Conservation (phyloP, 92 coral and sea anemone species). For the Epizoanthus fatuus region DNA sequence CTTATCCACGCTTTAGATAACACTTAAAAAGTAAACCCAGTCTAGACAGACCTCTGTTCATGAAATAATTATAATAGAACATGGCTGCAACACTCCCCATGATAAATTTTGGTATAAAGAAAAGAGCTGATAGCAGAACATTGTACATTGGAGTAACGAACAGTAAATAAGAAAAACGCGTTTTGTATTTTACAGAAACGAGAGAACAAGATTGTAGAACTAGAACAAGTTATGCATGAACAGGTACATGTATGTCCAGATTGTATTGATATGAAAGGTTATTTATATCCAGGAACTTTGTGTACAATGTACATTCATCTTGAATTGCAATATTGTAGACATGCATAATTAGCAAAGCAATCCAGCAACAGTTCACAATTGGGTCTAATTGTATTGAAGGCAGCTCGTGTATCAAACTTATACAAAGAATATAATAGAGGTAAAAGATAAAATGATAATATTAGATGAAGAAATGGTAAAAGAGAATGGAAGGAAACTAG, state of each 20-base stretch:
- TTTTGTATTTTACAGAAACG: slow-evolving; percentile 41
- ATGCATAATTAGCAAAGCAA: slow-evolving; percentile 24
- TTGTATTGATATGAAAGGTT: neutral
- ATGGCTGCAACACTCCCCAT: too few relatives aligned
- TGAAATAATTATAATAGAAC: too few relatives aligned
- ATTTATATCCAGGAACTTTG: too few relatives aligned
- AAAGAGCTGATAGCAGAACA: neutral
- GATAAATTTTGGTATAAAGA: too few relatives aligned
- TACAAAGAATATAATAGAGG: neutral
- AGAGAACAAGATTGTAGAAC: slow-evolving; percentile 56
- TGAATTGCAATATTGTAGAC: too few relatives aligned
- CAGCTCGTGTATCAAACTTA: too few relatives aligned
- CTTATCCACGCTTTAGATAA: too few relatives aligned
- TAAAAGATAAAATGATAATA: slow-evolving; percentile 36
- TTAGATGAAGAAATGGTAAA: slow-evolving; percentile 47
- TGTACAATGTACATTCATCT: too few relatives aligned
- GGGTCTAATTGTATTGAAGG: too few relatives aligned
- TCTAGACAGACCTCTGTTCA: too few relatives aligned
- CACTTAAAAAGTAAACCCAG: too few relatives aligned
- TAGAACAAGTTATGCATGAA: slow-evolving; percentile 56
- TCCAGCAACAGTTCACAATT: slow-evolving; percentile 8
- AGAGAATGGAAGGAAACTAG: slow-evolving; percentile 22
- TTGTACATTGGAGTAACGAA: neutral
- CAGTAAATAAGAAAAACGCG: neutral
- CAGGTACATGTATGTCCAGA: slow-evolving; percentile 44